phyloP scores from a whole-genome alignment of 1,140 invertebrate genomes.

The Eupristina koningsbergeri region DNA sequence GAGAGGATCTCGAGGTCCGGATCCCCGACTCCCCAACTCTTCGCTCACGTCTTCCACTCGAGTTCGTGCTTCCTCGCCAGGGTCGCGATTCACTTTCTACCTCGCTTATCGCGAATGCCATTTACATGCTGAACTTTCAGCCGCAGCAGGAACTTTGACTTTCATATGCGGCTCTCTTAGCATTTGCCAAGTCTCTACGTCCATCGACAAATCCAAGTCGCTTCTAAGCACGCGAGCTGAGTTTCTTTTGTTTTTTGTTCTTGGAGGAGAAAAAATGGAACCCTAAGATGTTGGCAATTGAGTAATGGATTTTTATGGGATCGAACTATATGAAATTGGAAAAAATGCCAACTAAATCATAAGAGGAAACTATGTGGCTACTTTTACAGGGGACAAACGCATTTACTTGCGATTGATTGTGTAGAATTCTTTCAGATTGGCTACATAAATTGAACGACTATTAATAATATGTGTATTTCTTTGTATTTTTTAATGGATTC shows the following conservation, averaged over 20 bases:
- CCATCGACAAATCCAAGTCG: too few species aligned
- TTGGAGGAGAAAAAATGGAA: too few species aligned
- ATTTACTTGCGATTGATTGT: not conserved
- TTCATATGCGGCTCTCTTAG: not conserved
- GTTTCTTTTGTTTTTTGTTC: too few species aligned
- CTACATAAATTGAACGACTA: not conserved
- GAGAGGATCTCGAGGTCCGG: not conserved
- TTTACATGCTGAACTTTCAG: constrained; percentile 26
- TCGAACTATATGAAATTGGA: not conserved
- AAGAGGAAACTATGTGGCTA: not conserved
- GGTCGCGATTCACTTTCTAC: constrained; percentile 23
- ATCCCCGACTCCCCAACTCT: not conserved
- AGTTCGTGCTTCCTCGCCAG: constrained; percentile 11
- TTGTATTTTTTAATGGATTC: not conserved
- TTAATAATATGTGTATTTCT: not conserved
- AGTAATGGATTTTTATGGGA: not conserved
- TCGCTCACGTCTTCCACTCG: not conserved
- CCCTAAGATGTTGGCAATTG: not conserved
- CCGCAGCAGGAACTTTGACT: constrained; percentile 16
- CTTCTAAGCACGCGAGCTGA: too few species aligned
- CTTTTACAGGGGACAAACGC: not conserved
- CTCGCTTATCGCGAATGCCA: constrained; percentile 17
- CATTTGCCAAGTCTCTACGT: too few species aligned
- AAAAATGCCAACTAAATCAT: not conserved
- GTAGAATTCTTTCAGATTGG: not conserved